These are phyloP conservation scores for Pterocles burchelli DNA, from an alignment of 2,113 vertebrate species.

Conservation along the genomic window DNA sequence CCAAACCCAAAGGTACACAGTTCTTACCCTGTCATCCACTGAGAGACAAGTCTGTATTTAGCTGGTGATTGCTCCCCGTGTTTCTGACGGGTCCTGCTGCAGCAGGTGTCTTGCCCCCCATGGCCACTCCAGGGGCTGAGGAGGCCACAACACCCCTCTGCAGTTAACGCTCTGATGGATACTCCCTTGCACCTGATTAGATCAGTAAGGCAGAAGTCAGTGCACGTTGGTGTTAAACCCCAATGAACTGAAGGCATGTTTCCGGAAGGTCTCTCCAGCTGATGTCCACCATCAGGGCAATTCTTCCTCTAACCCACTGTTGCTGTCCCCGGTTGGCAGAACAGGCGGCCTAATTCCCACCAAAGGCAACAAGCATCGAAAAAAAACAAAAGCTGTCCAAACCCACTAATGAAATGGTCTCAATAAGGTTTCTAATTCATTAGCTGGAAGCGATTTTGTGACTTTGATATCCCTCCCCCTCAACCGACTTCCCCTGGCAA, in stretches of 20 bases:
- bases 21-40: background rate
- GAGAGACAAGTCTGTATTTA: background rate
- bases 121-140: background rate
- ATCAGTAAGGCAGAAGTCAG: background rate
- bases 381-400: background rate
- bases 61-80: background rate
- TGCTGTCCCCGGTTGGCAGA: background rate
- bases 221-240: background rate
- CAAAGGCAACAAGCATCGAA: background rate
- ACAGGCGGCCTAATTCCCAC: background rate
- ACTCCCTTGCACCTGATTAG: background rate
- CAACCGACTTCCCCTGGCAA: conserved; percentile 15
- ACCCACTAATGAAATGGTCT: background rate
- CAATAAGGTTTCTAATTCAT: background rate
- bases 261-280: background rate
- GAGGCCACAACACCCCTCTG: background rate
- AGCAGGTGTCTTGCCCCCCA: too few relatives aligned
- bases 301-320: background rate
- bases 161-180: background rate
- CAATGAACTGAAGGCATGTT: background rate
- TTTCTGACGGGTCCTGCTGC: background rate
- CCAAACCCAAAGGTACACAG: accelerated
- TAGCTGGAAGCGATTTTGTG: background rate
- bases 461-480: background rate
- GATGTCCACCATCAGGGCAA: background rate